Conservation (phyloP, 2,797 vertebrate species). For the Poecilia wingei region DNA sequence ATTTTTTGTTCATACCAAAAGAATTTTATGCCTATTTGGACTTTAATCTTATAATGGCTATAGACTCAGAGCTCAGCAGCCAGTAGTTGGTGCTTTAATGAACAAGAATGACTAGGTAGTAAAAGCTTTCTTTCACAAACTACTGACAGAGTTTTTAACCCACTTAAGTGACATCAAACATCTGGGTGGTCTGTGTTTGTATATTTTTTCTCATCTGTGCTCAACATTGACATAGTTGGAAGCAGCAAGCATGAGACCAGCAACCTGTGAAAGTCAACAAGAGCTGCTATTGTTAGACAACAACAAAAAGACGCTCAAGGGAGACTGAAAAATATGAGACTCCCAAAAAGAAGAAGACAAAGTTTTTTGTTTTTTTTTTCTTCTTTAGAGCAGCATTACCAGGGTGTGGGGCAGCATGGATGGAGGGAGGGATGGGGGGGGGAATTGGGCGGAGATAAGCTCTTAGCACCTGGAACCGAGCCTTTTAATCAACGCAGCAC, state of each 20-base stretch:
- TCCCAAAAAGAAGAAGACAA: conserved; percentile 5
- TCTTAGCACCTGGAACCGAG: conserved; percentile 40
- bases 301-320: conserved; percentile 30
- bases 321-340: background rate
- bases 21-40: background rate
- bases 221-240: conserved; percentile 36
- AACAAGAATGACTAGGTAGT: background rate
- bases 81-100: conserved; percentile 7
- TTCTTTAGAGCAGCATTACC: conserved; percentile 12
- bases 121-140: background rate
- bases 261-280: conserved; percentile 43
- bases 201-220: conserved; percentile 26
- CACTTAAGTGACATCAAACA: conserved; percentile 11
- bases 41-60: background rate
- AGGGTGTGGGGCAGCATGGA: conserved; percentile 1
- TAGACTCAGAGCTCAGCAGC: background rate
- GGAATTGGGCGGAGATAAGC: background rate
- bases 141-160: conserved; percentile 4
- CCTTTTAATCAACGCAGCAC: conserved; percentile 57
- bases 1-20: background rate
- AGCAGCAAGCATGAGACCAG: conserved; percentile 41
- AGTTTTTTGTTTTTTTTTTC: conserved; percentile 32
- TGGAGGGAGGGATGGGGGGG: background rate
- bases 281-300: conserved; percentile 65
- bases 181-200: conserved; percentile 23